Evolutionary conservation across 1,140 invertebrate species (phyloP).

Genomic region (Diorhabda sublineata): DNA sequence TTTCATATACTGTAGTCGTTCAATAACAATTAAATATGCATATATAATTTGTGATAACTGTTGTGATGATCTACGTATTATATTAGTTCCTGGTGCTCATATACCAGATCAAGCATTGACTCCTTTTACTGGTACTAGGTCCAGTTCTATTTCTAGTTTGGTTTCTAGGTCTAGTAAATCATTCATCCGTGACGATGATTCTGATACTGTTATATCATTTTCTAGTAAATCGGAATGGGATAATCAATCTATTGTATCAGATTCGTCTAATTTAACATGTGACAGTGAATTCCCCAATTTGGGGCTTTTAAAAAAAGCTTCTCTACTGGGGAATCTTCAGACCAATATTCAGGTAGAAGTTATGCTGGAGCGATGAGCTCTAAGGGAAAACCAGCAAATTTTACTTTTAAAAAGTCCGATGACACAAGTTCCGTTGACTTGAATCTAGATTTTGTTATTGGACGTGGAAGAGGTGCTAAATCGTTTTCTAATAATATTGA

Average conservation of each 20-base stretch:
- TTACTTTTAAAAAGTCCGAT: not conserved
- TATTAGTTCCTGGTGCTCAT: constrained; percentile 49
- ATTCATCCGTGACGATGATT: constrained; percentile 12
- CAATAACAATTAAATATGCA: constrained; percentile 52
- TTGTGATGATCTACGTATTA: constrained; percentile 49
- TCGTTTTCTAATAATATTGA: not conserved
- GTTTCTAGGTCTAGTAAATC: not conserved
- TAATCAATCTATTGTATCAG: constrained; percentile 10
- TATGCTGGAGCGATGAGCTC: constrained; percentile 16
- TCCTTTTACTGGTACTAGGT: not conserved
- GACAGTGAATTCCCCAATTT: constrained; percentile 13
- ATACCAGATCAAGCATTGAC: constrained; percentile 38
- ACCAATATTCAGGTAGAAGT: not conserved
- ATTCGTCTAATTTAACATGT: not conserved
- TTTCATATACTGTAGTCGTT: constrained; percentile 45
- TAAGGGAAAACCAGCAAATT: not conserved
- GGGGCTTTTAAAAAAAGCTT: too few species aligned
- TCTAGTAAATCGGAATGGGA: constrained; percentile 19
- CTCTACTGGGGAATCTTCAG: not conserved
- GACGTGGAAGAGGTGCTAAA: not conserved
- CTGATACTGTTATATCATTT: constrained; percentile 12
- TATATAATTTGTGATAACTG: constrained; percentile 55
- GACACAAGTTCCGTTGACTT: not conserved
- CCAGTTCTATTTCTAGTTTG: not conserved
- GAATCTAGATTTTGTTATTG: not conserved